Conservation (phyloP, 1,140 invertebrate species). For the Apis mellifera region DNA sequence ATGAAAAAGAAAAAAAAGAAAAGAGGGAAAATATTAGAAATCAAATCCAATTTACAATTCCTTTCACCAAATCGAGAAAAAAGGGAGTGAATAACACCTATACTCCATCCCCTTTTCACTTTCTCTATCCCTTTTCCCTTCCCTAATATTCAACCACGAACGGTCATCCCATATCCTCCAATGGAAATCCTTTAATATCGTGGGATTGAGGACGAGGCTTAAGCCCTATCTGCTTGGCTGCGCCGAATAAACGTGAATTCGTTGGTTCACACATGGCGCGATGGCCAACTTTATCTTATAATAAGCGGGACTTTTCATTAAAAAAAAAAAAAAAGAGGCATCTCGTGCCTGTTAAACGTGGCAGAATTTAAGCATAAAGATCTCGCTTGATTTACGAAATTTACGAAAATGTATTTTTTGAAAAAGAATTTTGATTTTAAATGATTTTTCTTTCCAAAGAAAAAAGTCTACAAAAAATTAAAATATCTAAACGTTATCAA, state of each 20-base stretch:
- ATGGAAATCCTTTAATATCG: slow-evolving; percentile 48
- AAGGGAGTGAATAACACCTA: neutral
- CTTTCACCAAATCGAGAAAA: neutral
- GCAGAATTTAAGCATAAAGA: neutral
- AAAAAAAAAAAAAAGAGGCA: neutral
- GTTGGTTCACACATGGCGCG: neutral
- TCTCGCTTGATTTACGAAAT: neutral
- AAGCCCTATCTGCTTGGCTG: neutral
- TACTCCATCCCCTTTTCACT: neutral
- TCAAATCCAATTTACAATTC: neutral
- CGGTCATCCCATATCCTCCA: slow-evolving; percentile 39
- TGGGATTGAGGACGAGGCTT: slow-evolving; percentile 30
- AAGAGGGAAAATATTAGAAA: no score
- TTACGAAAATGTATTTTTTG: neutral
- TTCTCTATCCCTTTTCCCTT: neutral
- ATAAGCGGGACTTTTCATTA: slow-evolving; percentile 7
- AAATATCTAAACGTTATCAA: no score
- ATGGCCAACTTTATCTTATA: neutral
- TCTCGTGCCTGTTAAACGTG: neutral
- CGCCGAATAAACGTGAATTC: neutral
- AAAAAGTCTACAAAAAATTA: no score
- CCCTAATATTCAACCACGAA: neutral
- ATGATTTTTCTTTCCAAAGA: no score
- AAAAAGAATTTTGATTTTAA: no score
- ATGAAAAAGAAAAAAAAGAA: no score